Conservation (phyloP, 2,113 vertebrate species). For the Melozone crissalis region DNA sequence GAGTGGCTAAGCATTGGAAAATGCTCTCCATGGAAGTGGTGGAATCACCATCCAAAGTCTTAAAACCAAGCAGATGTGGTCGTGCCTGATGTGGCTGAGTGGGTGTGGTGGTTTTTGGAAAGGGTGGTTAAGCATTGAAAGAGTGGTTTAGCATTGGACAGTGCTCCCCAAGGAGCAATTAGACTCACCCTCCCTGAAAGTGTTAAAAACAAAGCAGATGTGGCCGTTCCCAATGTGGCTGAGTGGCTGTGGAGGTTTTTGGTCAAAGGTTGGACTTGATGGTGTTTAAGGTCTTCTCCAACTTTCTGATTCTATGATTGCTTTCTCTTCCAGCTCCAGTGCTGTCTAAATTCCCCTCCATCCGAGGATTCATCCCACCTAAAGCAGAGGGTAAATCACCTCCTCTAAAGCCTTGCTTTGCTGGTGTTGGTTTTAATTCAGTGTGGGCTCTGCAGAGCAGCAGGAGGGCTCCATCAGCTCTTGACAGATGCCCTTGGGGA, state of each 20-base stretch:
- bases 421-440: neutral
- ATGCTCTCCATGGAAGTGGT: too few species aligned
- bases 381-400: constrained; percentile 54
- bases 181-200: neutral
- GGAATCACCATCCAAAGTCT: too few species aligned
- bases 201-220: rapidly evolving
- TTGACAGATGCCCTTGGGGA: neutral
- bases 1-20: neutral
- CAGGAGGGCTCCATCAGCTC: neutral
- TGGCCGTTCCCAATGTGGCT: rapidly evolving
- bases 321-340: constrained; percentile 50
- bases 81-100: rapidly evolving
- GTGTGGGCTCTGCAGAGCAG: neutral
- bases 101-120: rapidly evolving
- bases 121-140: too few species aligned
- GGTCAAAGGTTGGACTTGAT: neutral
- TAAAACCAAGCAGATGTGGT: rapidly evolving
- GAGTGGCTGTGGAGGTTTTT: rapidly evolving
- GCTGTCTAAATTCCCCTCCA: constrained; percentile 52
- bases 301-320: neutral
- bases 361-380: constrained; percentile 27
- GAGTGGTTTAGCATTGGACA: neutral
- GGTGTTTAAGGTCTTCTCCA: neutral
- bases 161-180: neutral
- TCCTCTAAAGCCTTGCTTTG: neutral